Base-by-base conservation (phyloP, 2,113 vertebrate genomes). In the Hippocampus barbouri region DNA sequence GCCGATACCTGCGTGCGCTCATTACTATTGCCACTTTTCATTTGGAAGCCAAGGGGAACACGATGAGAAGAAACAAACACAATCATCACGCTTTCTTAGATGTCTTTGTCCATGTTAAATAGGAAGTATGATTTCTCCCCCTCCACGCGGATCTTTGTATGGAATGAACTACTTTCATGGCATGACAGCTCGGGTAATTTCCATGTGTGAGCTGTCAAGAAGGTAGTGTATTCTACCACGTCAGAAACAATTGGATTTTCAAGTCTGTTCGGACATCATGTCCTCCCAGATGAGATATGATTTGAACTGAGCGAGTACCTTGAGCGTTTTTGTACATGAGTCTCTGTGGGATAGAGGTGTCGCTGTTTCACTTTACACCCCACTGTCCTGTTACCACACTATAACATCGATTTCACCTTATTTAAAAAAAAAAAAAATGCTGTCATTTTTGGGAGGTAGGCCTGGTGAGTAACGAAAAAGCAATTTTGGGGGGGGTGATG, bases 181-280 rank as follows among this genome's bases (percentile, higher is more conserved):
- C 47, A 56, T 38, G 65, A 78, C 79, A 84, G 77, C 74, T 69
- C 43, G 69, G 67, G 75, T 80, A 83, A 90, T 85, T 88, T 83
- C 69, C 69, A 77, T 79, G 75, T 83, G 80, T 68, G 70, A 76
- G 82, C 84, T 86, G 76, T 54, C 64, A 71, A 72, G 56, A 73
- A 56, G 53, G 10, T 78, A 80, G 83, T 60, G 71, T 75, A 81
- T 86, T 84, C 75, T 79, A 84, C 72, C 40, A 56, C 83, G 71
- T 83, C 83, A 88, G 72, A 78, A 83, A 71, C 73, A 70, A 80
- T 83, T 74, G 73, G 70, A 25, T 73, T 73, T 78, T 75, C 68
- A 40, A 78, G 54, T 73, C 72, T 76, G 75, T 61, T 57, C 20
- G 67, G 73, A 79, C 70, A 75, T 43, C 72, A 77, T 80, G 67